These are phyloP conservation scores for Himalopsyche kuldschensis DNA, from an alignment of 2,888 invertebrate genomes.

Conservation along the genomic window DNA sequence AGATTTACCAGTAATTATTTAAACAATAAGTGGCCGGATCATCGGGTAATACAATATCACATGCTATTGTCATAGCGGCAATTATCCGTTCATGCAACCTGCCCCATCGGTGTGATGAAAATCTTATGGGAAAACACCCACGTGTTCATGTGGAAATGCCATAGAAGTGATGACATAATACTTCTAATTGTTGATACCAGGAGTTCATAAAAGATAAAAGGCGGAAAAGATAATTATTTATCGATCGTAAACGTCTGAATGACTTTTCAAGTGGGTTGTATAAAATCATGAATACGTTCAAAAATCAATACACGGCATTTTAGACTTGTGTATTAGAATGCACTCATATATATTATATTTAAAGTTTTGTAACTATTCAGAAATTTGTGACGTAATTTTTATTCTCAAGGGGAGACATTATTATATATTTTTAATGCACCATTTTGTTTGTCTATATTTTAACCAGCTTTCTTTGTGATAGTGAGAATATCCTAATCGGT, in stretches of 20 bases:
- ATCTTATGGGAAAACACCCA: constrained; percentile 2
- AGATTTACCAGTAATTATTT: not conserved
- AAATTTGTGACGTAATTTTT: too few species aligned
- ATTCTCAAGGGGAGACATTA: too few species aligned
- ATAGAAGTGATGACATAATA: not conserved
- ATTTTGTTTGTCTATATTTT: too few species aligned
- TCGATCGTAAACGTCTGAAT: not conserved
- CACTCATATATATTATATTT: too few species aligned
- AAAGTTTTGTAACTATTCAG: too few species aligned
- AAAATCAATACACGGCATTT: too few species aligned
- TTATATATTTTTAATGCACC: too few species aligned
- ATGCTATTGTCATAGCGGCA: not conserved
- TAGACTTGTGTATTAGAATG: too few species aligned
- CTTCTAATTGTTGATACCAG: not conserved
- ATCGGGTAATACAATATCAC: not conserved
- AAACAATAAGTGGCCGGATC: not conserved
- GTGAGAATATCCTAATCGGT: too few species aligned
- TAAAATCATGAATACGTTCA: too few species aligned
- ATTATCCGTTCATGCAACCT: not conserved
- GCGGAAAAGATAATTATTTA: not conserved
- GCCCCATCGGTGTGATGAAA: not conserved
- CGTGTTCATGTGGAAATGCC: not conserved
- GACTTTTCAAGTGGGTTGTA: too few species aligned
- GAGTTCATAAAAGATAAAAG: not conserved
- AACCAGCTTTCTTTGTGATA: too few species aligned